Base-by-base conservation (phyloP, 1,140 invertebrate species). In the Gonatopus flavifemur region DNA sequence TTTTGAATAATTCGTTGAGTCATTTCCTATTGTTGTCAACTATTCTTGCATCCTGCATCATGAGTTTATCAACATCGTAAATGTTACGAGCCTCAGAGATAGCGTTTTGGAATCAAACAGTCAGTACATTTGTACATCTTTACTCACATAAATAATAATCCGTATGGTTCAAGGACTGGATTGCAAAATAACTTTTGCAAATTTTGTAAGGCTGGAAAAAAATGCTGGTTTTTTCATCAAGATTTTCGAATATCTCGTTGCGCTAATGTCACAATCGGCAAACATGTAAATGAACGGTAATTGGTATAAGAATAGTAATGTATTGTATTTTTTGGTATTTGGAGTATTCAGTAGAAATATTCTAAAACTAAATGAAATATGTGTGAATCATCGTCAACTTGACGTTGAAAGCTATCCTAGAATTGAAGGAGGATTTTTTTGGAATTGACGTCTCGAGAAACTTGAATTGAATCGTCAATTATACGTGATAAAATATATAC, bases 111-210 rank as follows among this genome's bases (percentile, higher is more conserved):
- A n/a, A n/a, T n/a, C n/a, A n/a, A n/a, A n/a, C n/a, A n/a, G n/a
- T n/a, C n/a, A n/a, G n/a, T n/a, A n/a, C 25, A 28, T 28, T 28
- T 39, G 20, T 13, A 31, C 15, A 12, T 38, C 7, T 61, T 64
- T 72, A 76, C 72, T 75, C 70, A 75, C 73, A 60, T 63, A 65
- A 72, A 74, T 30, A 49, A 71, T 62, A 61, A 57, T 67, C 62
- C 60, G 52, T 63, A 57, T 32, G 55, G 45, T 46, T 52, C 59
- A 59, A 63, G 62, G 48, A 57, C 58, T 56, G 64, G 57, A 48
- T 43, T 58, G 57, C 42, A 52, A 55, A 59, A 62, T 38, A 57
- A 59, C 61, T 64, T 55, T 63, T 49, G 64, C 59, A 72, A 68
- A 71, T n/a, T n/a, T n/a, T n/a, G n/a, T n/a, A 55, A 55, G 58